A percentile compares a stretch with the other conserved stretches of the same genome.
Evolutionary conservation across 2,797 vertebrate genomes (phyloP).

Genomic region (Argya squamiceps): DNA sequence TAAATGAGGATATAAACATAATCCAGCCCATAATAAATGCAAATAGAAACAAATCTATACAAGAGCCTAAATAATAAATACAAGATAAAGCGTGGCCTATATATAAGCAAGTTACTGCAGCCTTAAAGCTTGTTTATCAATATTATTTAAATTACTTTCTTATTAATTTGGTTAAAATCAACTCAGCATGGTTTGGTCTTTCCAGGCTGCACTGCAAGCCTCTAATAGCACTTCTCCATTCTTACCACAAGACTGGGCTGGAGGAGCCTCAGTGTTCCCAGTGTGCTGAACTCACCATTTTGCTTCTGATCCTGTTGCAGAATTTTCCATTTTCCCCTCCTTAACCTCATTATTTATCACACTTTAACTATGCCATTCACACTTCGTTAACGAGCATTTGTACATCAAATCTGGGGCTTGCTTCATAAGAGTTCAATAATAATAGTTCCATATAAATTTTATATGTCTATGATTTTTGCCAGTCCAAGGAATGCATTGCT

Average conservation of each 20-base stretch:
- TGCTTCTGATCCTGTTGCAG: neutral
- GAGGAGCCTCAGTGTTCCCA: neutral
- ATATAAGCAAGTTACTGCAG: neutral
- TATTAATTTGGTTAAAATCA: neutral
- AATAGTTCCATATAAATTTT: neutral
- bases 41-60: neutral
- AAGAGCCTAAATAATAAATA: neutral
- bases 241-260: neutral
- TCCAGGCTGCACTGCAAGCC: neutral
- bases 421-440: neutral
- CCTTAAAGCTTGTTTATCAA: neutral
- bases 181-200: neutral
- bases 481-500: neutral
- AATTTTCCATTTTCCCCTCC: neutral
- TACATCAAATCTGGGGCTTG: neutral
- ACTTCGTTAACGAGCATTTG: neutral
- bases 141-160: neutral
- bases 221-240: accelerated
- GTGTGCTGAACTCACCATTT: neutral
- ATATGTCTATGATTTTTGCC: neutral
- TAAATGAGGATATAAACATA: neutral
- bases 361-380: neutral
- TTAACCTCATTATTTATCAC: neutral
- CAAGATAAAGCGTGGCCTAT: neutral
- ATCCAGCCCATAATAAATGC: neutral